phyloP scores from a whole-genome alignment of 2,888 invertebrate species.

The Drosophila dives region DNA sequence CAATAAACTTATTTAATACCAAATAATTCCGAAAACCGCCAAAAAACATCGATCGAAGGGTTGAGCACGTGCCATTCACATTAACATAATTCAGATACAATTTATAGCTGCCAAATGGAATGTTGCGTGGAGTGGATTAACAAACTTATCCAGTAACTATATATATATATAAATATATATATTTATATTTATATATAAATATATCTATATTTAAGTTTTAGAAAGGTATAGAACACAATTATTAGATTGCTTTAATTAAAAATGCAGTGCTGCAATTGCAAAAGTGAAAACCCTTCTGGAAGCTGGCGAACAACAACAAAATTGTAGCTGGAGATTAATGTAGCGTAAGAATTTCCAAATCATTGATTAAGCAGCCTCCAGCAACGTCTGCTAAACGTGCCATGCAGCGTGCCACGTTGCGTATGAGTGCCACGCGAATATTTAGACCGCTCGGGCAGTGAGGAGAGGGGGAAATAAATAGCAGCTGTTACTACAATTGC shows the following conservation, averaged over 20 bases:
- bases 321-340: conserved; percentile 67
- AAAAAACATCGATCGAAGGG: conserved; percentile 13
- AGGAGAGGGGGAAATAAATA: conserved; percentile 26
- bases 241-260: conserved; percentile 17
- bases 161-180: background rate
- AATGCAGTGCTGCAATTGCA: conserved; percentile 22
- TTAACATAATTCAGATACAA: conserved; percentile 32
- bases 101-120: conserved; percentile 23
- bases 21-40: conserved; percentile 16
- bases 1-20: conserved; percentile 28
- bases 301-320: conserved; percentile 11
- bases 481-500: conserved; percentile 63
- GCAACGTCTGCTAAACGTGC: conserved; percentile 7
- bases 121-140: background rate
- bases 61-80: conserved; percentile 27
- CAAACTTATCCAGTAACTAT: background rate
- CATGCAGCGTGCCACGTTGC: conserved; percentile 48
- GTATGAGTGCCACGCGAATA: conserved; percentile 72
- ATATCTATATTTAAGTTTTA: background rate
- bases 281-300: conserved; percentile 14
- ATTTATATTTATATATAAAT: background rate
- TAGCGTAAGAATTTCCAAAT: conserved; percentile 78
- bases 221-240: background rate
- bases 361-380: conserved; percentile 69
- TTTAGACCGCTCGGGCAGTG: conserved; percentile 28